Percentiles rank a stretch among this genome's conserved stretches.
Conservation (phyloP, 2,797 vertebrate species). For the Nasua narica region DNA sequence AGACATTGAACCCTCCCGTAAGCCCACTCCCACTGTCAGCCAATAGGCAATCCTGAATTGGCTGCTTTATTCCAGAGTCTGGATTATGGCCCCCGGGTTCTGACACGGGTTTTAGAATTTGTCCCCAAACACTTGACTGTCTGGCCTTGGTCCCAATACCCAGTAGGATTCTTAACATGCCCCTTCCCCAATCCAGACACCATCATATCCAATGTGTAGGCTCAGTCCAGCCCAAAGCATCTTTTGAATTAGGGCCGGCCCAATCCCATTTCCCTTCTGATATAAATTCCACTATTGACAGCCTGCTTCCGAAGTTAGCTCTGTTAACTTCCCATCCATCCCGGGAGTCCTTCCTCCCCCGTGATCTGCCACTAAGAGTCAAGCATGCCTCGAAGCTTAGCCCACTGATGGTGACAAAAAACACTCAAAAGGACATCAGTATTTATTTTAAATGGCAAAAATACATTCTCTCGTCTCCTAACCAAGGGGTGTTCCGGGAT, state of each 20-base stretch:
- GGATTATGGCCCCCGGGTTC: not conserved
- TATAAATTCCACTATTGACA: not conserved
- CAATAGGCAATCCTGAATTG: not conserved
- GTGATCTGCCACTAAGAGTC: not conserved
- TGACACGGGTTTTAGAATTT: not conserved
- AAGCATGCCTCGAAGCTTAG: not conserved
- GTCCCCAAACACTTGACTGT: not conserved
- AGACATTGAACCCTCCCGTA: fast-evolving
- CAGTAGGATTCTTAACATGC: not conserved
- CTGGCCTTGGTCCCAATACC: not conserved
- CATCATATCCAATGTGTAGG: not conserved
- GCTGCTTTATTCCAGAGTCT: not conserved
- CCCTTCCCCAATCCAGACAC: not conserved
- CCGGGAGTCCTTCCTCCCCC: not conserved
- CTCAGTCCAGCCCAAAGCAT: not conserved
- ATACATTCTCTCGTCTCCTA: not conserved
- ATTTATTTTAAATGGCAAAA: not conserved
- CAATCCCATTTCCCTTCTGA: not conserved
- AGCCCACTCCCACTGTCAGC: not conserved
- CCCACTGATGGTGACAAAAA: not conserved
- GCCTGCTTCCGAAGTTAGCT: not conserved
- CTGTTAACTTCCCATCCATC: not conserved
- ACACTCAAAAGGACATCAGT: not conserved
- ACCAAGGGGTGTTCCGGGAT: not conserved
- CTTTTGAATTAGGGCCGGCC: not conserved